A percentile compares a stretch with the other conserved stretches of the same genome.
These are phyloP conservation scores for Pseudomyrmex pallidus DNA, from an alignment of 1,140 invertebrate species.

Conservation along the genomic window DNA sequence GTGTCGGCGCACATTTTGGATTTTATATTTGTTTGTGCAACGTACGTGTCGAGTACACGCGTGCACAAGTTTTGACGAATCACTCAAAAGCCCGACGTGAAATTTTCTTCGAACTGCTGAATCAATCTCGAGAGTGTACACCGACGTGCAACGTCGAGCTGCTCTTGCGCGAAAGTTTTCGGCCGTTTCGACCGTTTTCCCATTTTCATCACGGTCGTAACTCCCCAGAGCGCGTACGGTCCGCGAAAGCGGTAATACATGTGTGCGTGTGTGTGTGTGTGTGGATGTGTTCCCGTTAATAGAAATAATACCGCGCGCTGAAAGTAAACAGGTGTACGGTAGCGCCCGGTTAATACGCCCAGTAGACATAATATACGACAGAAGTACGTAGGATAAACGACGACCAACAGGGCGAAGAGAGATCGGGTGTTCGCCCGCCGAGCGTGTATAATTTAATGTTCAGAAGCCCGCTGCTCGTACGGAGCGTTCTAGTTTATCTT, in stretches of 20 bases:
- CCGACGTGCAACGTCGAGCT: slow-evolving; percentile 3
- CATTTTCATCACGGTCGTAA: slow-evolving; percentile 52
- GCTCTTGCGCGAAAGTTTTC: slow-evolving; percentile 44
- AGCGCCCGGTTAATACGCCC: slow-evolving; percentile 73
- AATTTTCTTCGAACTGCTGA: slow-evolving; percentile 4
- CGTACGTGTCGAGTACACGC: too few relatives aligned
- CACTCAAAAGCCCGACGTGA: background rate
- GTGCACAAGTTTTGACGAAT: too few relatives aligned
- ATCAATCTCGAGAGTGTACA: slow-evolving; percentile 36
- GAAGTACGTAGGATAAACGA: slow-evolving; percentile 76
- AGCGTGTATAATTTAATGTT: slow-evolving; percentile 67
- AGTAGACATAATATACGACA: slow-evolving; percentile 74
- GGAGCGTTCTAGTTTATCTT: slow-evolving; percentile 20
- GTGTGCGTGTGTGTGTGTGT: slow-evolving; percentile 34
- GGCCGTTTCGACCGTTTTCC: slow-evolving; percentile 40
- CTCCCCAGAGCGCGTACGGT: slow-evolving; percentile 28
- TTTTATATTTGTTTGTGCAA: too few relatives aligned
- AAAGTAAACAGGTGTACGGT: slow-evolving; percentile 78
- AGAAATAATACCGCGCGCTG: slow-evolving; percentile 75
- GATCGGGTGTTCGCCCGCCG: slow-evolving; percentile 34
- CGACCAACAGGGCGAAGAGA: slow-evolving; percentile 53
- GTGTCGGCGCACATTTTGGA: too few relatives aligned
- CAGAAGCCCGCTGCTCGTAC: slow-evolving; percentile 29
- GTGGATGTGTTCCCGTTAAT: slow-evolving; percentile 66
- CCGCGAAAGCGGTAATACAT: slow-evolving; percentile 47